Base-by-base conservation (phyloP, 2,113 vertebrate genomes). In the Indicator maculatus region DNA sequence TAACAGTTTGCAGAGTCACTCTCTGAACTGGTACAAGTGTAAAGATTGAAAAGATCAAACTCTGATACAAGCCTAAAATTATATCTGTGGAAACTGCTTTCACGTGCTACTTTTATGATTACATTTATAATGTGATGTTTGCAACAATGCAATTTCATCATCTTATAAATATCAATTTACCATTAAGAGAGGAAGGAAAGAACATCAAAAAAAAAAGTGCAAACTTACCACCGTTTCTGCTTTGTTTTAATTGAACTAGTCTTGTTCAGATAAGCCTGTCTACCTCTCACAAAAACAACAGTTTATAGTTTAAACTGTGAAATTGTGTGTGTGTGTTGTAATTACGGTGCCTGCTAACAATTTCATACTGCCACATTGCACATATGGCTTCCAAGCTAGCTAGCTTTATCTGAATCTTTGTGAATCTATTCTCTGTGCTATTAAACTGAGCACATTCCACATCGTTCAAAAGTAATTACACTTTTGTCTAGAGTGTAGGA, bases 381-480 rank as follows among this genome's bases (percentile, higher is more conserved):
- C 97, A 97, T 97, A 98, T 95, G 96, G 97, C 95, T 97, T 96
- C 91, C 92, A 96, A 97, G 96, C 97, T 93, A 97, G 96, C 97
- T 93, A 92, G 97, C 97, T 97, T 96, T 97, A 97, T 96, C 97
- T 96, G 97, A 97, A 98, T 98, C 97, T 97, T 94, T 95, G 96
- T 96, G 96, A 97, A 96, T 97, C 96, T 98, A 97, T 97, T 97
- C 95, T 96, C 96, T 19, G 27, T 97, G 97, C 96, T 97, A 97
- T 97, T 97, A 97, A 97, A 96, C 91, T 76, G 91, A 97, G 93
- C 84, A 95, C 97, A 97, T 97, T 98, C 97, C 96, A 97, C 96
- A 95, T 97, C 95, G 67, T 97, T 98, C 97, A 98, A 96, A 97
- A 97, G 97, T 97, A 98, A 98, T 98, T 98, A 98, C 97, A 97